These are phyloP conservation scores for Labeo catla DNA, from an alignment of 2,113 vertebrate species.

Conservation along the genomic window DNA sequence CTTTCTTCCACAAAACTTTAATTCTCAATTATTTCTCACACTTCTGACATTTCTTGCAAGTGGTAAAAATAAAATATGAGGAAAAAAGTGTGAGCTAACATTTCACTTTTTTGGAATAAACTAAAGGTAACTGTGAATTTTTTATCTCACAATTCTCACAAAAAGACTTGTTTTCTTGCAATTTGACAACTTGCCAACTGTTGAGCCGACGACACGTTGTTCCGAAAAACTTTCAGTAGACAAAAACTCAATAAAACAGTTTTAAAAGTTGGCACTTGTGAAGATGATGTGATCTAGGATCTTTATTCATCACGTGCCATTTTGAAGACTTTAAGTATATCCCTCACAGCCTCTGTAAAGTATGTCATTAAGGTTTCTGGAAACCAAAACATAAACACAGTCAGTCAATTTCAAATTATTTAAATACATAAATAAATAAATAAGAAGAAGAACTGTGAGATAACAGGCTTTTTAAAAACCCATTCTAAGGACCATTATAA, in stretches of 20 bases:
- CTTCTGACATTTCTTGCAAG: neutral
- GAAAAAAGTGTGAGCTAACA: neutral
- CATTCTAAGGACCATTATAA: neutral
- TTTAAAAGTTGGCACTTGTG: neutral
- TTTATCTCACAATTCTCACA: neutral
- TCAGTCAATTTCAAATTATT: neutral
- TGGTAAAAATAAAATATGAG: neutral
- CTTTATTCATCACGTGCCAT: neutral
- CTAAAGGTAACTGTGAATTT: neutral
- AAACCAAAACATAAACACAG: neutral
- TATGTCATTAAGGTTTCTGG: neutral
- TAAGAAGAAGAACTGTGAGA: too few species aligned
- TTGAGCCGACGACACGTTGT: neutral
- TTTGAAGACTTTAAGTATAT: neutral
- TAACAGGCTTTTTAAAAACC: neutral
- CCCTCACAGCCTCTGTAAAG: neutral
- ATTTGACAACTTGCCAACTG: too few species aligned
- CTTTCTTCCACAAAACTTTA: neutral
- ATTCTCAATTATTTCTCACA: neutral
- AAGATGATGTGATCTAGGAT: neutral
- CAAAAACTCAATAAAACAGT: neutral
- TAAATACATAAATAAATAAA: too few species aligned
- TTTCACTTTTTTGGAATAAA: neutral
- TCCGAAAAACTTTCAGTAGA: neutral
- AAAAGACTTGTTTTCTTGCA: too few species aligned